Percentiles rank a stretch among this genome's conserved stretches.
Conservation (phyloP, 2,888 invertebrate species). For the Dicyrtoma fusca region DNA sequence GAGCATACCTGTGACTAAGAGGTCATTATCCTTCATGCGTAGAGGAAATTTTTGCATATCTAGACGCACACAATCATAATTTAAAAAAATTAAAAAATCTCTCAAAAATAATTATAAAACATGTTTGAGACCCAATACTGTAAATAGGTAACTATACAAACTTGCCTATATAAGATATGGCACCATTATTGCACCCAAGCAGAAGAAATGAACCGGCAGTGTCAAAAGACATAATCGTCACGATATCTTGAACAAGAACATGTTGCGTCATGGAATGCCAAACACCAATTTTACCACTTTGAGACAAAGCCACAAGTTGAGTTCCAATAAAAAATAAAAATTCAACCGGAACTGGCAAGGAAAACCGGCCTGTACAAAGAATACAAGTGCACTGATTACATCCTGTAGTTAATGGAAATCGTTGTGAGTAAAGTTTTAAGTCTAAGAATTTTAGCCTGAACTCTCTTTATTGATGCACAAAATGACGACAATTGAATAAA, state of each 20-base stretch:
- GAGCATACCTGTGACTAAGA: conserved; percentile 81
- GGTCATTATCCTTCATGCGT: conserved; percentile 98
- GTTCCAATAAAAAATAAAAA: conserved; percentile 97
- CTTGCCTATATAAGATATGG: conserved; percentile 93
- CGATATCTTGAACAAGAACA: conserved; percentile 97
- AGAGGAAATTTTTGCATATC: conserved; percentile 99
- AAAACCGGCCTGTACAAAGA: conserved; percentile 80
- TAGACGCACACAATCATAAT: conserved; percentile 61
- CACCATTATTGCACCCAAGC: conserved; percentile 93
- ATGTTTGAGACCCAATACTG: neutral
- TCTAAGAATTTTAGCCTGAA: too few species aligned
- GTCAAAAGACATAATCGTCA: conserved; percentile 93
- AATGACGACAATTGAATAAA: too few species aligned
- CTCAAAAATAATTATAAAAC: neutral
- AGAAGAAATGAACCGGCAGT: conserved; percentile 95
- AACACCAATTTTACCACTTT: conserved; percentile 93
- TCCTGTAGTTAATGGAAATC: too few species aligned
- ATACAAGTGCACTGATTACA: too few species aligned
- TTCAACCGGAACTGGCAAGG: conserved; percentile 88
- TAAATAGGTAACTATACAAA: neutral
- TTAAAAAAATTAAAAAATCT: neutral
- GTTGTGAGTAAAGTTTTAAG: too few species aligned
- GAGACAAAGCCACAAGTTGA: conserved; percentile 93
- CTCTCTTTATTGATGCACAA: too few species aligned
- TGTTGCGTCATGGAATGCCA: conserved; percentile 92